A percentile compares a stretch with the other conserved stretches of the same genome.
Conservation (phyloP, 2,113 vertebrate species). For the Gymnocephalus cernua region DNA sequence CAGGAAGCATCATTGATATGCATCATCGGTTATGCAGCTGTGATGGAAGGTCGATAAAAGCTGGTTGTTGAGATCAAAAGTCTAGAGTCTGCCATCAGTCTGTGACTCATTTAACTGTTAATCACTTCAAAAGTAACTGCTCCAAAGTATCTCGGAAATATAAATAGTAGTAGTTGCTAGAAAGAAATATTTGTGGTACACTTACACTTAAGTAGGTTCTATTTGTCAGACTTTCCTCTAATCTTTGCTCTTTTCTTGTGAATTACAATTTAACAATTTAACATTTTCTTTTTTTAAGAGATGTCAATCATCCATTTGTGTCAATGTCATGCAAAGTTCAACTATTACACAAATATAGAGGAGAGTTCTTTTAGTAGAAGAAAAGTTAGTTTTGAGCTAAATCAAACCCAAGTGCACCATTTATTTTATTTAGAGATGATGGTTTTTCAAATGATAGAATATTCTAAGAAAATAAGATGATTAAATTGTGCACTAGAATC, state of each 20-base stretch:
- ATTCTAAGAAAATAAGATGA: slow-evolving; percentile 35
- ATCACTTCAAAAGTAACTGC: not conserved
- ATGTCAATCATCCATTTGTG: not conserved
- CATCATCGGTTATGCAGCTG: not conserved
- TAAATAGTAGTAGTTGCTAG: not conserved
- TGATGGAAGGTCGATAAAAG: slow-evolving; percentile 17
- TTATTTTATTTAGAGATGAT: not conserved
- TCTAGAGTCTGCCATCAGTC: slow-evolving; percentile 7
- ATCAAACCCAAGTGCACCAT: slow-evolving; percentile 18
- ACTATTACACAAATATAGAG: not conserved
- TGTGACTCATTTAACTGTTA: not conserved
- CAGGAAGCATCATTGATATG: not conserved
- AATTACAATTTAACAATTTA: not conserved
- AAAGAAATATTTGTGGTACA: not conserved
- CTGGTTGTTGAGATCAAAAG: not conserved
- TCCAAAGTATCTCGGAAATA: not conserved
- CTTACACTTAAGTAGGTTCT: not conserved
- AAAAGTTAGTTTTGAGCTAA: slow-evolving; percentile 24
- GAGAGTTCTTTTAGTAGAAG: not conserved
- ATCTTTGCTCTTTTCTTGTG: not conserved
- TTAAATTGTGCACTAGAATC: slow-evolving; percentile 27
- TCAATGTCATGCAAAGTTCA: not conserved
- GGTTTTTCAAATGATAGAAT: slow-evolving; percentile 42
- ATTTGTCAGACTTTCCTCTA: not conserved
- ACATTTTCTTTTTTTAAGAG: not conserved